These are phyloP conservation scores for Fabriciana adippe DNA, from an alignment of 2,888 invertebrate species.

Conservation along the genomic window DNA sequence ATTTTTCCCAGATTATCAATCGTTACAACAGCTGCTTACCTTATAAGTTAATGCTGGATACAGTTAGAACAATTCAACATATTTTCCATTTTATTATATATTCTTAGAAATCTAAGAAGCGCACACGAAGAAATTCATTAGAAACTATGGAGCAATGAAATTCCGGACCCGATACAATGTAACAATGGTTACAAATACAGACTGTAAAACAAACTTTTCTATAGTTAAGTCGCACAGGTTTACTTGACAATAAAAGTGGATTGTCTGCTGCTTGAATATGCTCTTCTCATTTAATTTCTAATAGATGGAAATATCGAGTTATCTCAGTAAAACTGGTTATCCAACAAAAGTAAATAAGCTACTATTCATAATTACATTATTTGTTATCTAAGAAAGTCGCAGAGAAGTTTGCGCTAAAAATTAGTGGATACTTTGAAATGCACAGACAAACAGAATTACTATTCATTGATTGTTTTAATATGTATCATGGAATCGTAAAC, in stretches of 20 bases:
- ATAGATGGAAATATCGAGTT: neutral
- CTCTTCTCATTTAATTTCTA: neutral
- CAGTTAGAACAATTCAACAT: neutral
- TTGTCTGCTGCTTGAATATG: neutral
- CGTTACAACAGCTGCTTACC: neutral
- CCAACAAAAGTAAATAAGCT: neutral
- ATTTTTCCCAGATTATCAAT: too few relatives aligned
- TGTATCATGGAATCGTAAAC: neutral
- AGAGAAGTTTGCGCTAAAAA: too few relatives aligned
- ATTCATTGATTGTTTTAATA: neutral
- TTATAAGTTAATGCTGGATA: slow-evolving; percentile 3
- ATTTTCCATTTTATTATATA: slow-evolving; percentile 11
- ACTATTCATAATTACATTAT: too few relatives aligned
- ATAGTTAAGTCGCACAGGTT: neutral
- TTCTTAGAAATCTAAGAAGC: slow-evolving; percentile 13
- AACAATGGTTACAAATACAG: slow-evolving; percentile 28
- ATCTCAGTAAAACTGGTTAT: neutral
- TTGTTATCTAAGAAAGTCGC: too few relatives aligned
- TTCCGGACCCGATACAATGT: slow-evolving; percentile 38
- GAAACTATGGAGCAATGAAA: slow-evolving; percentile 37
- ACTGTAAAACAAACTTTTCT: slow-evolving; percentile 21
- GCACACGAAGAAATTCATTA: slow-evolving; percentile 34
- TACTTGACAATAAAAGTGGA: neutral
- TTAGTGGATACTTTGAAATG: neutral
- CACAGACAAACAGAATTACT: slow-evolving; percentile 1